Evolutionary conservation across 2,113 vertebrate genomes (phyloP).

Genomic region (Petroica traversi): DNA sequence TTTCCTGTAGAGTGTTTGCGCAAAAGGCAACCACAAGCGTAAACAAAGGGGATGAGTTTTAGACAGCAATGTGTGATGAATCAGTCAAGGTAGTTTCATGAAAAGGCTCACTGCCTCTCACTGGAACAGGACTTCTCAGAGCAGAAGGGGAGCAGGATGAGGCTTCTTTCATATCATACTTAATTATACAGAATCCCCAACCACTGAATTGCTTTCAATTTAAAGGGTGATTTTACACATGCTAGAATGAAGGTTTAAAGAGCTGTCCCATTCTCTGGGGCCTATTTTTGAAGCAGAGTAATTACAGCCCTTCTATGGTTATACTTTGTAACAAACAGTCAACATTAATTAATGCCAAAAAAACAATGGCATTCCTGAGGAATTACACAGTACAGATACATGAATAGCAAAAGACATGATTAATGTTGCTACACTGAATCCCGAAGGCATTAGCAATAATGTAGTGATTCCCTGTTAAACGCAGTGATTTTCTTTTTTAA

Average conservation of each 20-base stretch:
- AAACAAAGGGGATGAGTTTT: conserved; percentile 53
- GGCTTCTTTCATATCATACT: background rate
- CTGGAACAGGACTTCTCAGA: background rate
- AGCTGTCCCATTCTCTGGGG: conserved; percentile 21
- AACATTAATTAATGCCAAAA: conserved; percentile 71
- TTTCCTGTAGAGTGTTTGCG: conserved; percentile 10
- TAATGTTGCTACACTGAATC: conserved; percentile 69
- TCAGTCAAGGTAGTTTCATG: background rate
- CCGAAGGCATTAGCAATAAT: conserved; percentile 56
- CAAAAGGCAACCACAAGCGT: conserved; percentile 8
- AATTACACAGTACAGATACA: conserved; percentile 69
- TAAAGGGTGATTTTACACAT: conserved; percentile 30
- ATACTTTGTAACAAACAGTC: conserved; percentile 62
- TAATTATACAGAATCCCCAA: background rate
- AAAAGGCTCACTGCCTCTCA: background rate
- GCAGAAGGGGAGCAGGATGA: background rate
- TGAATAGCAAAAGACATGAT: conserved; percentile 62
- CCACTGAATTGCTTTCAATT: conserved; percentile 43
- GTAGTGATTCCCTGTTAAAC: conserved; percentile 36
- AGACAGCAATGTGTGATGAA: conserved; percentile 33
- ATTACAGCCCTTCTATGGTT: conserved; percentile 65
- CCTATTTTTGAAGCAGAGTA: conserved; percentile 49
- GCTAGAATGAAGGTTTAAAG: conserved; percentile 36
- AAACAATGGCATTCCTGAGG: conserved; percentile 71
- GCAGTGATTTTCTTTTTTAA: conserved; percentile 17